Conservation (phyloP, 1,140 invertebrate genomes). For the Camponotus vicinus region DNA sequence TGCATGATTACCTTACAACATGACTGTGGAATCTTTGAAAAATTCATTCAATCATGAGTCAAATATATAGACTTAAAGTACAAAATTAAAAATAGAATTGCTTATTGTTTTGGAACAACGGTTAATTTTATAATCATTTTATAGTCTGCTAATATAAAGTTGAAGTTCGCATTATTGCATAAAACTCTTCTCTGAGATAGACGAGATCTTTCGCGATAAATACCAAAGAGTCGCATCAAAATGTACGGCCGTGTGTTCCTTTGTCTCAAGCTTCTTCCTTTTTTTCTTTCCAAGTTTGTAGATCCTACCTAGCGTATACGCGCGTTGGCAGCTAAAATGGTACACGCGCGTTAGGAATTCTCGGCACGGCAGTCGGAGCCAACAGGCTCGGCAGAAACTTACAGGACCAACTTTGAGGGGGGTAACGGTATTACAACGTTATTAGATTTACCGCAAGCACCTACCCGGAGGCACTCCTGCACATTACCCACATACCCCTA, state of each 20-base stretch:
- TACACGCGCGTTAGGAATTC: conserved; percentile 79
- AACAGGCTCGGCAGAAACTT: conserved; percentile 76
- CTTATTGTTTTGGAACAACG: not conserved
- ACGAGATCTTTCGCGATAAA: not conserved
- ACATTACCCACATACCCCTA: conserved; percentile 80
- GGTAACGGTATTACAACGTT: conserved; percentile 86
- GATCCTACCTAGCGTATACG: conserved; percentile 45
- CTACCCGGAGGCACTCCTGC: conserved; percentile 81
- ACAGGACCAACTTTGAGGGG: conserved; percentile 76
- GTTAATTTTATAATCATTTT: no score
- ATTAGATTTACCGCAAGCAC: conserved; percentile 87
- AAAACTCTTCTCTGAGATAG: not conserved
- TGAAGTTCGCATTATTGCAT: not conserved
- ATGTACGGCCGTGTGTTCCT: not conserved
- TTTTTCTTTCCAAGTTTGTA: conserved; percentile 34
- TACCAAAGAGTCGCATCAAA: not conserved
- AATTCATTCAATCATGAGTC: not conserved
- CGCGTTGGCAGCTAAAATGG: conserved; percentile 67
- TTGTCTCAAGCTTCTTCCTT: not conserved
- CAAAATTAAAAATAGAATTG: not conserved
- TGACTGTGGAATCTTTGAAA: not conserved
- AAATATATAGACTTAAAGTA: not conserved
- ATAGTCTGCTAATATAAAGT: not conserved
- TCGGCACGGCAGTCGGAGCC: conserved; percentile 75
- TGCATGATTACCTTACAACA: not conserved